Conservation (phyloP, 2,797 vertebrate genomes). For the Varecia variegata region DNA sequence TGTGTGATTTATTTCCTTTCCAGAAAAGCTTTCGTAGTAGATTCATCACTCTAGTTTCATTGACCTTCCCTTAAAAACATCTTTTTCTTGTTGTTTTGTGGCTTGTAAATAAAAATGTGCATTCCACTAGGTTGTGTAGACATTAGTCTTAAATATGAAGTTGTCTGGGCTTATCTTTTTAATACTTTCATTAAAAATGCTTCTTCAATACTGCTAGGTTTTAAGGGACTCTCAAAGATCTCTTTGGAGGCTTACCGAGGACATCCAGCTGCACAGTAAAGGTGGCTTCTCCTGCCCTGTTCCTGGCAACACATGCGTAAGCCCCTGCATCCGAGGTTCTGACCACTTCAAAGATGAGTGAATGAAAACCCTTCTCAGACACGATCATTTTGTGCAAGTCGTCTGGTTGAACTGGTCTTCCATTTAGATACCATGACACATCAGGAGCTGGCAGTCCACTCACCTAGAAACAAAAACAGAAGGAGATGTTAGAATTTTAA, state of each 20-base stretch:
- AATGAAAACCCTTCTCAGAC: slow-evolving; percentile 96
- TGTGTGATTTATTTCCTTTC: neutral
- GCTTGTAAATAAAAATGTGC: neutral
- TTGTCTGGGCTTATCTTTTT: neutral
- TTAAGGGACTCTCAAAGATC: neutral
- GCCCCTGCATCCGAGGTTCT: slow-evolving; percentile 92
- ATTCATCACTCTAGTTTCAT: neutral
- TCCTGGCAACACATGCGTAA: slow-evolving; percentile 93
- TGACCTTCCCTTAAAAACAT: neutral
- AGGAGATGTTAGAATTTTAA: slow-evolving; percentile 23
- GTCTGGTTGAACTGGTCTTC: slow-evolving; percentile 93
- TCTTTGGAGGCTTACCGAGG: slow-evolving; percentile 86
- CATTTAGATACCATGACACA: slow-evolving; percentile 94
- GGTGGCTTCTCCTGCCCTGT: slow-evolving; percentile 92
- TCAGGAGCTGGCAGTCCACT: slow-evolving; percentile 93
- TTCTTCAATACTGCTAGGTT: neutral
- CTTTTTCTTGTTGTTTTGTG: neutral
- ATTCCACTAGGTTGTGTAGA: neutral
- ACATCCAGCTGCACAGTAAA: slow-evolving; percentile 93
- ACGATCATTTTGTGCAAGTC: slow-evolving; percentile 98
- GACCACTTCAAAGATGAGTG: slow-evolving; percentile 96
- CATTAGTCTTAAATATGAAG: slow-evolving; percentile 6
- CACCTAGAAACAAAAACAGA: slow-evolving; percentile 86
- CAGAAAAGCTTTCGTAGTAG: slow-evolving; percentile 12
- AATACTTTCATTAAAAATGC: neutral